A percentile compares a stretch with the other conserved stretches of the same genome.
Conservation (phyloP, 2,113 vertebrate species). For the Trematomus loennbergii region DNA sequence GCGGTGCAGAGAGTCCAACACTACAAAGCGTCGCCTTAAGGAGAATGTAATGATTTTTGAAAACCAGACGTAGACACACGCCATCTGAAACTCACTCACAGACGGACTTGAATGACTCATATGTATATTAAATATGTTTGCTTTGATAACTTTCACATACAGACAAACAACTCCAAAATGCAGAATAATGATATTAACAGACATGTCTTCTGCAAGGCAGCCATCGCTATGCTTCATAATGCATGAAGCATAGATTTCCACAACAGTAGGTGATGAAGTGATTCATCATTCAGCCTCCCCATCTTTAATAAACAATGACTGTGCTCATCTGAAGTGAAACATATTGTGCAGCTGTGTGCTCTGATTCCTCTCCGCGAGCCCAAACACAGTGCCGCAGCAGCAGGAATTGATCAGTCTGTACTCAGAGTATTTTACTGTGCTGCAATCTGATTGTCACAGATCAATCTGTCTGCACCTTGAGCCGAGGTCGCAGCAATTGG, state of each 20-base stretch:
- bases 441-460: constrained; percentile 62
- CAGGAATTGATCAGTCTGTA: constrained; percentile 29
- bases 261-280: constrained; percentile 6
- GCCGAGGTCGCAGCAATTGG: constrained; percentile 27
- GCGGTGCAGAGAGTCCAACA: background rate
- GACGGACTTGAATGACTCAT: background rate
- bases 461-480: constrained; percentile 56
- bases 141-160: background rate
- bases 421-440: constrained; percentile 44
- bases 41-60: background rate
- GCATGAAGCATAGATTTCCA: constrained; percentile 12
- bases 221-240: background rate
- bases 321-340: background rate
- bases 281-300: constrained; percentile 35
- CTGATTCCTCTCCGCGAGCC: constrained; percentile 19
- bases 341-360: constrained; percentile 1
- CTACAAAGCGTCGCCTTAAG: background rate
- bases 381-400: constrained; percentile 18
- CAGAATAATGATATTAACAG: constrained; percentile 2
- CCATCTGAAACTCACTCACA: background rate
- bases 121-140: background rate
- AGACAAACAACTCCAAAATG: background rate
- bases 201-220: background rate
- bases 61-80: background rate
- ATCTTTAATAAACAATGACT: constrained; percentile 34